These are phyloP conservation scores for Corynorhinus townsendii DNA, from an alignment of 2,113 vertebrate genomes.

Conservation along the genomic window DNA sequence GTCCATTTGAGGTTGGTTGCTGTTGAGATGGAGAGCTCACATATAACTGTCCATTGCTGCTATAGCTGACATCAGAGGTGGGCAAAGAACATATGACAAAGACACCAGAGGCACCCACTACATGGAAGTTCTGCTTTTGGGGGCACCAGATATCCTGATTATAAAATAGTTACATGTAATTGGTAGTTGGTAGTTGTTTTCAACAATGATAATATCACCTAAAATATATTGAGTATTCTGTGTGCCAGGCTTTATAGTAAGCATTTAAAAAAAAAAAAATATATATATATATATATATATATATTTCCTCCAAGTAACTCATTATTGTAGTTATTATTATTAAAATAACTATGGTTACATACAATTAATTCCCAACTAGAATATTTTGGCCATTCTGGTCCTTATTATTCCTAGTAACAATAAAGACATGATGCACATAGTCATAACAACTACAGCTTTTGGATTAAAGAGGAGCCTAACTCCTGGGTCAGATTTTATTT, in stretches of 20 bases:
- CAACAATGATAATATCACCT: not conserved
- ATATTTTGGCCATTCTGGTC: not conserved
- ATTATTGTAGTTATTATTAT: not conserved
- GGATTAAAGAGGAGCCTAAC: not conserved
- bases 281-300: too few relatives aligned
- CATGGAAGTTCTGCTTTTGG: not conserved
- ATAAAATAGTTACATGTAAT: not conserved
- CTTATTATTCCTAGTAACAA: not conserved
- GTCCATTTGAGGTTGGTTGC: not conserved
- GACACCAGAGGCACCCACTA: not conserved
- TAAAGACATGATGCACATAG: not conserved
- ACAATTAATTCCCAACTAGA: not conserved
- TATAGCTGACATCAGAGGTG: not conserved
- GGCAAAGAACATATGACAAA: not conserved
- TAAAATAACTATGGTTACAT: not conserved
- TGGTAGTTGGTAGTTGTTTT: not conserved
- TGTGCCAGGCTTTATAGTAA: not conserved
- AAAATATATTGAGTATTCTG: not conserved
- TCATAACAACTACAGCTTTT: not conserved
- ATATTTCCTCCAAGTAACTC: not conserved
- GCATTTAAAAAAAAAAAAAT: not conserved
- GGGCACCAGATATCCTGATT: not conserved
- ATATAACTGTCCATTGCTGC: not conserved
- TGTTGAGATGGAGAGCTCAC: not conserved
- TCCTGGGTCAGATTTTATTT: not conserved